phyloP scores from a whole-genome alignment of 2,888 invertebrate genomes.

The Aproaerema taeniolella region DNA sequence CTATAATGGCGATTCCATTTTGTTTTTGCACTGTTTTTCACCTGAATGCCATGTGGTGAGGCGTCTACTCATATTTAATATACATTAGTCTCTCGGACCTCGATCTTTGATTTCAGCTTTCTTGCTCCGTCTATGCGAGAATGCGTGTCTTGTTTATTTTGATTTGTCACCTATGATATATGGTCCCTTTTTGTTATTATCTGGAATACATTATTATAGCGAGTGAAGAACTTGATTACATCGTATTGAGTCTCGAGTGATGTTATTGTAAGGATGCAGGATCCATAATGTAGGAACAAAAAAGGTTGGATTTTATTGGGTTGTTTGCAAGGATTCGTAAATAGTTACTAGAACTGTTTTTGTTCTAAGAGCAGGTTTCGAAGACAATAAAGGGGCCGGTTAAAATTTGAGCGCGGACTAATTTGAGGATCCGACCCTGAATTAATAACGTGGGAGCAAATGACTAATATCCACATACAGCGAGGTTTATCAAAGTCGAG shows the following conservation, averaged over 20 bases:
- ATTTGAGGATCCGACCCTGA: constrained; percentile 19
- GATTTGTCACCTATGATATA: constrained; percentile 70
- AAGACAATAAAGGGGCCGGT: too few relatives aligned
- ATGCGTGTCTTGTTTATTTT: constrained; percentile 69
- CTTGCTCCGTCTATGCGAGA: constrained; percentile 47
- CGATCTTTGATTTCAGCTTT: constrained; percentile 55
- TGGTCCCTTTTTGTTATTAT: constrained; percentile 62
- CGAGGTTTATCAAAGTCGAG: constrained; percentile 62
- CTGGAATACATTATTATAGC: constrained; percentile 50
- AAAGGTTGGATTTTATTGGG: too few relatives aligned
- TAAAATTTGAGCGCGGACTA: too few relatives aligned
- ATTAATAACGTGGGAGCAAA: constrained; percentile 39
- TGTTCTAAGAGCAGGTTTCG: too few relatives aligned
- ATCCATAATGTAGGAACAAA: too few relatives aligned
- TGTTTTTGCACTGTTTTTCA: constrained; percentile 70
- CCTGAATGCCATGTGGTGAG: constrained; percentile 51
- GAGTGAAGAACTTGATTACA: constrained; percentile 45
- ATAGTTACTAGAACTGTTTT: too few relatives aligned
- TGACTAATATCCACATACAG: constrained; percentile 45
- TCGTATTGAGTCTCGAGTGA: constrained; percentile 8
- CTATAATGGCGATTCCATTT: constrained; percentile 68
- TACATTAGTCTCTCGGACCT: constrained; percentile 57
- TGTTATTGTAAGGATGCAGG: too few relatives aligned
- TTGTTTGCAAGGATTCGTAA: too few relatives aligned
- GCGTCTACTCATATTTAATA: constrained; percentile 62